Percentiles rank a stretch among this genome's conserved stretches.
These are phyloP conservation scores for Synaphobranchus kaupii DNA, from an alignment of 2,797 vertebrate species.

Conservation along the genomic window DNA sequence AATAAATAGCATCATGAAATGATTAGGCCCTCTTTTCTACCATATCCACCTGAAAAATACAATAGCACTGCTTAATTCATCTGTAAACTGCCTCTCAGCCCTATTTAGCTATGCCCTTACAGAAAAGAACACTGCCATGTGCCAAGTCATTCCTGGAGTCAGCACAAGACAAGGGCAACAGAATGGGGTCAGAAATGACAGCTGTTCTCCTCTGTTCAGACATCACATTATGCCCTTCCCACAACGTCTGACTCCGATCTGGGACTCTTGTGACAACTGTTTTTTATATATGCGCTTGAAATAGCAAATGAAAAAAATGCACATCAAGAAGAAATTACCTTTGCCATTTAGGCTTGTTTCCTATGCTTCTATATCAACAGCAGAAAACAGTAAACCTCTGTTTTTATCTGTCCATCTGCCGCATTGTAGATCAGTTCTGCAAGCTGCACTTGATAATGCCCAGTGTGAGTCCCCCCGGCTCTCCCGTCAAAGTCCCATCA, in stretches of 20 bases:
- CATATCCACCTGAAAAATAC: conserved; percentile 12
- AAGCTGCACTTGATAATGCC: not conserved
- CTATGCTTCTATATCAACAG: not conserved
- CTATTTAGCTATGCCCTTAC: not conserved
- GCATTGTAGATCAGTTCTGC: not conserved
- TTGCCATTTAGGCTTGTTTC: no score
- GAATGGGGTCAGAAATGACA: not conserved
- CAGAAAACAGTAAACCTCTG: not conserved
- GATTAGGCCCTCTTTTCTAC: not conserved
- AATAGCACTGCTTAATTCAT: conserved; percentile 1
- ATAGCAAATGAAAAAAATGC: not conserved
- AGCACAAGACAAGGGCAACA: not conserved
- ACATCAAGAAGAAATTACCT: not conserved
- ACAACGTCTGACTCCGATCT: not conserved
- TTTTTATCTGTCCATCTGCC: not conserved
- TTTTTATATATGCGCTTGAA: not conserved
- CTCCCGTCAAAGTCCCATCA: not conserved
- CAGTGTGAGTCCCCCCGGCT: not conserved
- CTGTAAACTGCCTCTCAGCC: not conserved
- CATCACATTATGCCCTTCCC: not conserved
- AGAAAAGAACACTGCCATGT: not conserved
- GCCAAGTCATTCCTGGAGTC: not conserved
- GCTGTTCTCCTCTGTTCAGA: not conserved
- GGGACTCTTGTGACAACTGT: not conserved
- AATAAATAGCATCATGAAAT: not conserved